These are phyloP conservation scores for Crotalus helleri DNA, from an alignment of 2,113 vertebrate species.

Conservation along the genomic window DNA sequence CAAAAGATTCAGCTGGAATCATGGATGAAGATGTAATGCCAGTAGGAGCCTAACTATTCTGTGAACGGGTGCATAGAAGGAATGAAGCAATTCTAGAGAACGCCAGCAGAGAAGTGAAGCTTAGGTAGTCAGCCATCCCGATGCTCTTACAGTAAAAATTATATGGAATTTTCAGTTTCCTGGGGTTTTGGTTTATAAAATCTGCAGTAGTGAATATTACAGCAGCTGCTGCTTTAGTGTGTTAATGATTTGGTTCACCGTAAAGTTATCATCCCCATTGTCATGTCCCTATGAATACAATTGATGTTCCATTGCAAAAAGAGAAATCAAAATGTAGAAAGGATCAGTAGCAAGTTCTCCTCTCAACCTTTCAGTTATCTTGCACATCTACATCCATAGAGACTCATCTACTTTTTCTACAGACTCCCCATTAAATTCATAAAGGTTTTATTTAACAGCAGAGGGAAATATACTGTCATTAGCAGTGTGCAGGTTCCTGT, in stretches of 20 bases:
- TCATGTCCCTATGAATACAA: no score
- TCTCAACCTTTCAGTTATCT: background rate
- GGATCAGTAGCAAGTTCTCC: background rate
- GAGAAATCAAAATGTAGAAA: background rate
- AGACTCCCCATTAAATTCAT: background rate
- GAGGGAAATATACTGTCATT: background rate
- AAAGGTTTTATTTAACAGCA: background rate
- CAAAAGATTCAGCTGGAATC: background rate
- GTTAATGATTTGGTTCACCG: background rate
- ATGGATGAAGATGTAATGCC: background rate
- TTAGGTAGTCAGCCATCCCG: background rate
- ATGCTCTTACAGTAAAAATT: background rate
- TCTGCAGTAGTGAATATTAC: background rate
- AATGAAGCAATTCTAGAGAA: background rate
- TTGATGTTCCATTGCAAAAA: background rate
- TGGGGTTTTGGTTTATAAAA: background rate
- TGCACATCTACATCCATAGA: background rate
- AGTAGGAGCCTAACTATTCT: background rate
- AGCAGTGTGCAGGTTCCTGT: background rate
- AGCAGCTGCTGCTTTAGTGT: background rate
- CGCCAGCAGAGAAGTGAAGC: background rate
- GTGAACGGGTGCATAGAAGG: background rate
- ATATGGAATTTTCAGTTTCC: background rate
- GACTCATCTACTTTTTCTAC: background rate
- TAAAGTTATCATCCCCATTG: background rate